A percentile compares a stretch with the other conserved stretches of the same genome.
Conservation (phyloP, 2,113 vertebrate genomes). For the Synodontis membranacea region DNA sequence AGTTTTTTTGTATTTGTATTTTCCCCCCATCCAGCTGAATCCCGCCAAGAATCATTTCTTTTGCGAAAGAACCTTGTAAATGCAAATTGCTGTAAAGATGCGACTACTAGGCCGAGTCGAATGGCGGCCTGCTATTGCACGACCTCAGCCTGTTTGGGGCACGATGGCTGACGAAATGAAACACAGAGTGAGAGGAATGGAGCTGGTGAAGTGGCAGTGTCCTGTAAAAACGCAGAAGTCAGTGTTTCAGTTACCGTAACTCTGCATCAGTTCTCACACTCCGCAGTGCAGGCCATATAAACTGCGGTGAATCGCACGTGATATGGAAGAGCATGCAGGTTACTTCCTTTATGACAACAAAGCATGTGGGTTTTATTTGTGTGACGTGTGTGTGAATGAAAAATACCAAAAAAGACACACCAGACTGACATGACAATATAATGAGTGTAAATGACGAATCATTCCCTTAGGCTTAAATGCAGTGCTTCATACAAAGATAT, state of each 20-base stretch:
- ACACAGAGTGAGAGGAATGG: conserved; percentile 24
- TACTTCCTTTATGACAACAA: conserved; percentile 37
- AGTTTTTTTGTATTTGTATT: background rate
- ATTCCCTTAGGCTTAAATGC: background rate
- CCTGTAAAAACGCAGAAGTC: conserved; percentile 35
- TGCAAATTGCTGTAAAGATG: background rate
- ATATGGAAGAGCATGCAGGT: conserved; percentile 27
- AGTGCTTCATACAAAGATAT: background rate
- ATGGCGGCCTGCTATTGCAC: conserved; percentile 3
- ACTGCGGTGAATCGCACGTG: conserved; percentile 25
- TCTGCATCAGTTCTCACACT: conserved; percentile 13
- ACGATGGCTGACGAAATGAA: conserved; percentile 6
- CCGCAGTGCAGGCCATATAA: background rate
- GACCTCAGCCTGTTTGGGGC: background rate
- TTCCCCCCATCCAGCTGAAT: background rate
- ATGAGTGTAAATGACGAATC: background rate
- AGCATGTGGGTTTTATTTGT: conserved; percentile 1
- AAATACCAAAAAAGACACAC: background rate
- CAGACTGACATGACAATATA: background rate
- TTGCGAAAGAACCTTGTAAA: background rate
- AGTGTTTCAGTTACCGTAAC: conserved; percentile 34
- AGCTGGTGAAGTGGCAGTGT: conserved; percentile 13
- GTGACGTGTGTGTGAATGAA: background rate
- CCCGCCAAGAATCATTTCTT: background rate
- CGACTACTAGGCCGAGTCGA: background rate